A percentile compares a stretch with the other conserved stretches of the same genome.
phyloP scores from a whole-genome alignment of 2,888 invertebrate species.

The Pachliopta kotzebuea region DNA sequence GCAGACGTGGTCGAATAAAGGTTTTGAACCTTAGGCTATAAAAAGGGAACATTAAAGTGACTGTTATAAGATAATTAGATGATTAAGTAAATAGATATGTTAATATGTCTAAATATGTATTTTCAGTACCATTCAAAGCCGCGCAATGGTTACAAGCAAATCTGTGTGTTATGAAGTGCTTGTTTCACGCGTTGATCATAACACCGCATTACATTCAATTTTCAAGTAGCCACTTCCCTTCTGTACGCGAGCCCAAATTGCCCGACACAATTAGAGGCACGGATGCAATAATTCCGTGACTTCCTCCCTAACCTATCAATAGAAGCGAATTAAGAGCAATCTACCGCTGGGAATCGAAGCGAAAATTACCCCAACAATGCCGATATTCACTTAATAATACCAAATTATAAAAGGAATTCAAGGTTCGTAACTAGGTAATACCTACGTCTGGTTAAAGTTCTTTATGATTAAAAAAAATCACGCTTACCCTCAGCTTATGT shows the following conservation, averaged over 20 bases:
- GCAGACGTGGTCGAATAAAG: too few relatives aligned
- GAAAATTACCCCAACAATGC: constrained; percentile 51
- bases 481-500: neutral
- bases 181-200: constrained; percentile 24
- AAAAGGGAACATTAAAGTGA: neutral
- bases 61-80: neutral
- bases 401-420: neutral
- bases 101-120: neutral
- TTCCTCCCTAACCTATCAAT: constrained; percentile 49
- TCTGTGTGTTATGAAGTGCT: constrained; percentile 19
- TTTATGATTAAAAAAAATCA: neutral
- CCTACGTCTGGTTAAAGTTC: constrained; percentile 29
- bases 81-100: neutral
- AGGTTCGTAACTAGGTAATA: neutral
- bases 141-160: constrained; percentile 8
- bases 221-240: constrained; percentile 36
- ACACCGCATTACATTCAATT: constrained; percentile 33
- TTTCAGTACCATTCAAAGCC: neutral
- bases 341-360: constrained; percentile 48
- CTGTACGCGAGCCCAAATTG: constrained; percentile 34
- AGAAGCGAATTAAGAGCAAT: constrained; percentile 53
- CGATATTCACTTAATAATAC: constrained; percentile 12
- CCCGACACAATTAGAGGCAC: constrained; percentile 54
- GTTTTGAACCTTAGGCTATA: neutral
- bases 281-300: constrained; percentile 64